Base-by-base conservation (phyloP, 37 sponge, comb jelly and placozoan genomes). In the Bolinopsis microptera region DNA sequence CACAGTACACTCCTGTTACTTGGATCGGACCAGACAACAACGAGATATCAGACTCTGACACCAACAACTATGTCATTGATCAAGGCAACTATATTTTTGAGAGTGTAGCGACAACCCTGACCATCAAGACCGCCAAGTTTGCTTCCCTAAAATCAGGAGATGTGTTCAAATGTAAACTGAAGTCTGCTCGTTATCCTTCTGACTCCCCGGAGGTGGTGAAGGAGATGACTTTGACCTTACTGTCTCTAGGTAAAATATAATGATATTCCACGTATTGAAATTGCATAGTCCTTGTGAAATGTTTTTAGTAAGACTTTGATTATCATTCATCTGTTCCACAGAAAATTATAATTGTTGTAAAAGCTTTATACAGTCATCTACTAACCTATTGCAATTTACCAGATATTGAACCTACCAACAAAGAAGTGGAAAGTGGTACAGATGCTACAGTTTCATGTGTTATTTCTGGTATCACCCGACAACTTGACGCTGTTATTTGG, bases 401-500 rank as follows among this genome's bases (percentile, higher is more conserved):
- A 48, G 74, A 72, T 72, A 72, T 72, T 28, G 26, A 72, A 28
- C 27, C 80, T 32, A 3, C 18, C 9, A 13, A 0, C 35, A 32
- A 32, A 13, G 80, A 77, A 32, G 80, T 32, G 37, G 80, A 77
- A 77, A 35, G 36, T 13, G 5, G 80, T 5, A 27, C 27, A 5
- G 35, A 27, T 32, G 33, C 32, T 21, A 77, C 21, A 27, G 8
- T 77, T 27, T 32, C 80, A 27, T 77, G 80, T 32, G 21, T 32
- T 18, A 35, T 77, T 16, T 21, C 37, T 28, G 80, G 80, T 32
- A 35, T 77, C 35, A 32, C 80, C 3, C 34, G 33, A 32, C 80
- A 77, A 18, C 80, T 77, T 77, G 36, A 77, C 80, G 35, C 18
- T 32, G 37, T 77, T 16, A 34, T 16, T 77, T 77, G 80, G 80